Evolutionary conservation across 2,113 vertebrate species (phyloP).

Genomic region (Erythrocercus mccallii): DNA sequence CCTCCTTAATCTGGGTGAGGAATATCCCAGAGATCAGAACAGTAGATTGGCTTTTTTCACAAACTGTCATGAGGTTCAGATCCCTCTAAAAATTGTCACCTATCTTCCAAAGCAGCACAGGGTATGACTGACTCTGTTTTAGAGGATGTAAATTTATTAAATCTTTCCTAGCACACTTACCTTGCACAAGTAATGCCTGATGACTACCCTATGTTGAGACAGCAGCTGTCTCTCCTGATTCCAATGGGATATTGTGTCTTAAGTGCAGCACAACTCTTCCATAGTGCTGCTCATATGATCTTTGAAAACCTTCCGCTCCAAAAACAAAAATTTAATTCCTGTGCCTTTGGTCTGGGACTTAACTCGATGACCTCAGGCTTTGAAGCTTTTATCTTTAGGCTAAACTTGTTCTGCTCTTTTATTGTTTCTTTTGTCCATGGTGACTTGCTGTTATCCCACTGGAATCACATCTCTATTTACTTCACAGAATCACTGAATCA

Average conservation of each 20-base stretch:
- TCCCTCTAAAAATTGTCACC: background rate
- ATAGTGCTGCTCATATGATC: background rate
- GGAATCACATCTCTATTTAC: background rate
- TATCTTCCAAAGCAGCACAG: background rate
- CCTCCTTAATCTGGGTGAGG: background rate
- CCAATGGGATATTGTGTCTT: background rate
- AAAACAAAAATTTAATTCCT: background rate
- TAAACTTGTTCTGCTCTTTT: background rate
- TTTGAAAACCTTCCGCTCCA: background rate
- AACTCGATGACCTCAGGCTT: background rate
- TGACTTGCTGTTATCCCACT: background rate
- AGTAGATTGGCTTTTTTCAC: background rate
- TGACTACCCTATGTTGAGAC: background rate
- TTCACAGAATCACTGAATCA: background rate
- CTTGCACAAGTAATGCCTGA: background rate
- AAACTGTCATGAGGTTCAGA: background rate
- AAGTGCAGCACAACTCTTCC: background rate
- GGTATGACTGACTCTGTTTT: background rate
- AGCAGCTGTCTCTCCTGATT: background rate
- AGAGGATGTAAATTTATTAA: background rate
- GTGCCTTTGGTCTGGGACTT: background rate
- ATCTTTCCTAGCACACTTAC: background rate
- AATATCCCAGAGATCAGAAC: background rate
- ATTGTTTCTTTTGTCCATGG: background rate
- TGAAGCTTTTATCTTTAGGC: background rate